A percentile compares a stretch with the other conserved stretches of the same genome.
phyloP scores from a whole-genome alignment of 1,140 invertebrate species.

The Micrasema minimum region DNA sequence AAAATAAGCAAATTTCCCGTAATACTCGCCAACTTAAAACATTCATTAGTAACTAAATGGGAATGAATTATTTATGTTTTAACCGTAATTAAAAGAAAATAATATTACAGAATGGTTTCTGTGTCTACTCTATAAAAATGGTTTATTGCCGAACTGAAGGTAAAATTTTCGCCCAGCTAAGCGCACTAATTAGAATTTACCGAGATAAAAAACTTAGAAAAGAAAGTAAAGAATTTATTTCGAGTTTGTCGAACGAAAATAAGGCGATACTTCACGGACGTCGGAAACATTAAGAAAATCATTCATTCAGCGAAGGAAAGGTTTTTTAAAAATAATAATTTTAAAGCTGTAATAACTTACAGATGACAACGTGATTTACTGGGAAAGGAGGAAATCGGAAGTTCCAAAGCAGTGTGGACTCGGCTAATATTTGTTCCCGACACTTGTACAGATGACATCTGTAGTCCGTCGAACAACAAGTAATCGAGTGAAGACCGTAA shows the following conservation, averaged over 20 bases:
- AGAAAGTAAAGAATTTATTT: conserved; percentile 19
- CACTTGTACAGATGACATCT: conserved; percentile 47
- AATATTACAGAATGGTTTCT: neutral
- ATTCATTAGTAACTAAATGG: too few relatives aligned
- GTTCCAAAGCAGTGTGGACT: neutral
- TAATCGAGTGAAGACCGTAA: conserved; percentile 45
- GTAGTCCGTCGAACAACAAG: conserved; percentile 39
- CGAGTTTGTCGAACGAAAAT: conserved; percentile 3
- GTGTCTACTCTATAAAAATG: conserved; percentile 19
- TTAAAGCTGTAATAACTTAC: conserved; percentile 14
- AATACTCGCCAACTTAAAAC: neutral
- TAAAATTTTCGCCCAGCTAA: conserved; percentile 6
- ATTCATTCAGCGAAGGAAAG: conserved; percentile 4
- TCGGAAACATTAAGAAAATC: conserved; percentile 30
- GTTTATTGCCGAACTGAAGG: conserved; percentile 17
- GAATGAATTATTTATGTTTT: conserved; percentile 9
- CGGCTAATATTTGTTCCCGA: conserved; percentile 12
- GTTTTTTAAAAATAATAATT: too few relatives aligned
- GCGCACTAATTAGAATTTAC: conserved; percentile 4
- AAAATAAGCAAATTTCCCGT: neutral
- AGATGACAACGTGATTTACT: conserved; percentile 20
- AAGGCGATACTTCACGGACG: conserved; percentile 5
- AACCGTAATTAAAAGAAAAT: conserved; percentile 17
- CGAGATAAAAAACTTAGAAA: conserved; percentile 3
- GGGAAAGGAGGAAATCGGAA: neutral